Base-by-base conservation (phyloP, 2,113 vertebrate genomes). In the Scomber colias region DNA sequence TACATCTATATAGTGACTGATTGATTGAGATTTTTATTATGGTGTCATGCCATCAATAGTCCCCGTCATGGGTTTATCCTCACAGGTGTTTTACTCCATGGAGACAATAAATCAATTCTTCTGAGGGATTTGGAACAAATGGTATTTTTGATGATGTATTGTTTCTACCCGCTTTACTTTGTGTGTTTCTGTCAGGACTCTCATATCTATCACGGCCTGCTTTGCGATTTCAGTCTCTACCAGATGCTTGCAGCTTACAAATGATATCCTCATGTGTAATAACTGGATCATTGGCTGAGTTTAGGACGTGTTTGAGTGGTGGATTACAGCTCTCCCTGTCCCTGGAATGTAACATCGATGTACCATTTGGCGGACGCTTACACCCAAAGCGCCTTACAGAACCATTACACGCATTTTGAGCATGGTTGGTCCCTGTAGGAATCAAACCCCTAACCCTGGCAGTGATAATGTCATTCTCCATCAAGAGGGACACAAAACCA, bases 211-310 rank as follows among this genome's bases (percentile, higher is more conserved):
- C n/a, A 5, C 44, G 3, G 54, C 35, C 21, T 3, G 44, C 21
- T 64, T 50, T 48, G 27, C 11, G 15, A 19, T 63, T 62, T 56
- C 35, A 13, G 66, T 24, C 61, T 80, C 61, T 73, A 31, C 24
- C 64, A 71, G 76, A 66, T 66, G 51, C 66, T 77, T n/a, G 1
- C 73, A 57, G 72, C 1, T 74, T 53, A 27, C 53, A 31, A 50
- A 53, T 31, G 7, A 66, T 69, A 67, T 70, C 63, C 85, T 79
- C 77, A 21, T 79, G 89, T 84, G 76, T 82, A 83, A 77, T 83
- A 85, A 83, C 74, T 45, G 80, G 71, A 79, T 85, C 49, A 56
- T 70, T 85, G 84, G 77, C 86, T 7, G 84, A 81, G 70, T 76
- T 83, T 51, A 45, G 82, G 77, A 75, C 3, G 0, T 53, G 82